Evolutionary conservation across 2,797 vertebrate genomes (phyloP).

Genomic region (Peromyscus eremicus): DNA sequence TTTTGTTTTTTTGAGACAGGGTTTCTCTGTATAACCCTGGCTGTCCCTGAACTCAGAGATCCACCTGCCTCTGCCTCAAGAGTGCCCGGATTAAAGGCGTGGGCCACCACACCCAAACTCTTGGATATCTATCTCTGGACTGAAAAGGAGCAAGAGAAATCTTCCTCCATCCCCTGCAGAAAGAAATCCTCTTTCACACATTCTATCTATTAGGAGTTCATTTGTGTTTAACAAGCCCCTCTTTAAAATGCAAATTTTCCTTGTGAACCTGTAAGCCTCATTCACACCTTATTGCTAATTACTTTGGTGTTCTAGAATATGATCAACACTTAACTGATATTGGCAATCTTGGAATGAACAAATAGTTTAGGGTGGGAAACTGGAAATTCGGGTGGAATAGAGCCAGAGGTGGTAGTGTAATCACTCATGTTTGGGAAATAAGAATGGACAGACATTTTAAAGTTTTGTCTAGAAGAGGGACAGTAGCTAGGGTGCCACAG

Average conservation of each 20-base stretch:
- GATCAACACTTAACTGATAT: conserved; percentile 83
- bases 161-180: not conserved
- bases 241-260: conserved; percentile 82
- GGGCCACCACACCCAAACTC: not conserved
- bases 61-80: not conserved
- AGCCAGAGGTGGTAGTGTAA: not conserved
- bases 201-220: conserved; percentile 78
- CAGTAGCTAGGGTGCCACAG: not conserved
- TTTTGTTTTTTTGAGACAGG: not conserved
- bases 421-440: conserved; percentile 4
- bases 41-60: not conserved
- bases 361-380: conserved; percentile 61
- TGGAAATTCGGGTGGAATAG: conserved; percentile 12
- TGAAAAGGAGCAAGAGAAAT: conserved; percentile 60
- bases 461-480: conserved; percentile 8
- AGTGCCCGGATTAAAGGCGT: not conserved
- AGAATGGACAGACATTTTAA: not conserved
- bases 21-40: not conserved
- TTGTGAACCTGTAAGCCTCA: conserved; percentile 77
- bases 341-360: conserved; percentile 75
- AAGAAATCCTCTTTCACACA: conserved; percentile 70
- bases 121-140: not conserved
- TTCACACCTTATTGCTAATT: conserved; percentile 83
- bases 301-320: conserved; percentile 77
- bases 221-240: conserved; percentile 79